A percentile compares a stretch with the other conserved stretches of the same genome.
Conservation (phyloP, 2,888 invertebrate genomes). For the Eulithis prunata region DNA sequence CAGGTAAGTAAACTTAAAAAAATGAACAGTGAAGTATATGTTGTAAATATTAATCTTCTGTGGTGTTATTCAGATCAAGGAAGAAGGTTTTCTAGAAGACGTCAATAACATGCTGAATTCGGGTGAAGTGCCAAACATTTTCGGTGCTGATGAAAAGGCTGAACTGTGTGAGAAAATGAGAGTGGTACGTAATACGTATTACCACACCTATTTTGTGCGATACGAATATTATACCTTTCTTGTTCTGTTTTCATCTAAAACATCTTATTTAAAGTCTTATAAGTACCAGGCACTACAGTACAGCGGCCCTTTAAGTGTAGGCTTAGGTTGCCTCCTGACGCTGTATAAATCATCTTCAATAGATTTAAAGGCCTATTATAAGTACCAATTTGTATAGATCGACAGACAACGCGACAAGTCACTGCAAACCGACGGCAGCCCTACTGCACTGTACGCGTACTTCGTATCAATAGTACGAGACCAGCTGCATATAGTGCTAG, state of each 20-base stretch:
- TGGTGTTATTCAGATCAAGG: conserved; percentile 88
- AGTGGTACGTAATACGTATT: conserved; percentile 55
- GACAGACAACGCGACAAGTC: conserved; percentile 95
- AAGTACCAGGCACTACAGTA: too few species aligned
- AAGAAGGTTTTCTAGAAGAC: conserved; percentile 96
- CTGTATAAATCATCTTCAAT: too few species aligned
- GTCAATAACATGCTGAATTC: conserved; percentile 96
- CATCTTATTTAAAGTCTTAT: too few species aligned
- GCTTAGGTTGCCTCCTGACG: too few species aligned
- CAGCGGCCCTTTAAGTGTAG: too few species aligned
- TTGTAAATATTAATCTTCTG: conserved; percentile 3
- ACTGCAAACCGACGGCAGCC: conserved; percentile 95
- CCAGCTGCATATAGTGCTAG: conserved; percentile 94
- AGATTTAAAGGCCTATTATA: too few species aligned
- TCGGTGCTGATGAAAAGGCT: conserved; percentile 92
- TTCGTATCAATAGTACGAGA: conserved; percentile 95
- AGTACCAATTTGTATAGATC: conserved; percentile 71
- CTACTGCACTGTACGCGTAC: conserved; percentile 94
- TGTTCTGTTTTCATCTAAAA: too few species aligned
- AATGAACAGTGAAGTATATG: not conserved
- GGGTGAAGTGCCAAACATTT: conserved; percentile 97
- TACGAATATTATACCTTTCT: too few species aligned
- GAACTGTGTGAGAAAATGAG: conserved; percentile 98
- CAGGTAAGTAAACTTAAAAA: conserved; percentile 83
- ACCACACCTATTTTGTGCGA: not conserved